Evolutionary conservation across 2,888 invertebrate species (phyloP), one percentile per base, ranked within the genome.

Genomic region (Dysmachus trigonus): DNA sequence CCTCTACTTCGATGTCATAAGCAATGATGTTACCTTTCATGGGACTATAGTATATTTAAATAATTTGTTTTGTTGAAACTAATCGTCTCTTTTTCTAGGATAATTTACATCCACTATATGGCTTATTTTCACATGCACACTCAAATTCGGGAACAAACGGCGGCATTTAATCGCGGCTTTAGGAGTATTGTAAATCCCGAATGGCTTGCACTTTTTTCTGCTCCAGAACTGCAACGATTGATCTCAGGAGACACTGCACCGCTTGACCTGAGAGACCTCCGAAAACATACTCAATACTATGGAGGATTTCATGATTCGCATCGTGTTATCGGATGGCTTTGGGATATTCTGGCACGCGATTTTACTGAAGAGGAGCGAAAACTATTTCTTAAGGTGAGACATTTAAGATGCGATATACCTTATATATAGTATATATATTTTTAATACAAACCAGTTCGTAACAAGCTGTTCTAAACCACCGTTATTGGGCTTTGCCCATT

Each of bases 231-330:
- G 38, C 98, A 99, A 93, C 95, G 98, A 86, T 93, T 99, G 30
- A 98, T 99, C 89, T 98, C 98, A 87, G 99, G 99, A 7, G 99
- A 99, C 92, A 98, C 98, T 90, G 96, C 96, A 47, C 98, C 98
- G 0, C 93, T 99, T 71, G 98, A 99, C 93, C 92, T 99, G 88
- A 94, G 95, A 88, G 97, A 98, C 92, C 92, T 98, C 87, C 94
- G 98, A 1, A 95, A 95, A 85, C 97, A 99, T 93, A 99, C 99
- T 10, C 98, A 99, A 92, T 99, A 99, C 93, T 99, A 99, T 93
- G 99, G 99, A 86, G 99, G 99, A 5, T 99, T 99, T 93, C 99
- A 99, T 92, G 98, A 97, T 93, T 98, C 97, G 87, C 99, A 99
- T 93, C 94, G 98, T 89, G 98, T 99, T 82, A 97, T 99, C 81